Conservation (phyloP, 2,797 vertebrate species). For the Phoebastria nigripes region DNA sequence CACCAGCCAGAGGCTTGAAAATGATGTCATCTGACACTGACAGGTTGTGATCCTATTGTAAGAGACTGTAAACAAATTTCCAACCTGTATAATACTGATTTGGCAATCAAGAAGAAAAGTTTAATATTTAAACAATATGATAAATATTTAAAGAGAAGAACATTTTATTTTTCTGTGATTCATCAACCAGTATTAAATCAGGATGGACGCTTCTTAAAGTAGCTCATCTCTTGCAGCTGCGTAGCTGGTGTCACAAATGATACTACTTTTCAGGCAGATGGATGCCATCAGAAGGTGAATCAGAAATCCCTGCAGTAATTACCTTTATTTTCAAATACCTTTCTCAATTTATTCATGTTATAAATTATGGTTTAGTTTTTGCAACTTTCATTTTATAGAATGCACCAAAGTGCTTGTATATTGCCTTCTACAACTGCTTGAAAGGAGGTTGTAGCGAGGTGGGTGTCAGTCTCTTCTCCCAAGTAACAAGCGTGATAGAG, state of each 20-base stretch:
- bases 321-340: constrained; percentile 4
- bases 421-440: no score
- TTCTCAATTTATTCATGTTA: background rate
- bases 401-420: no score
- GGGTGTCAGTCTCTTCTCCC: no score
- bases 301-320: constrained; percentile 1
- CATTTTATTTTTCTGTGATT: background rate
- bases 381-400: background rate
- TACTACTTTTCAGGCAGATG: background rate
- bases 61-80: constrained; percentile 38
- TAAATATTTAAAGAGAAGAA: constrained; percentile 19
- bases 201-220: background rate
- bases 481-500: no score
- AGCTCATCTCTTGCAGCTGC: background rate
- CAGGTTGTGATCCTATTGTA: background rate
- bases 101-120: background rate
- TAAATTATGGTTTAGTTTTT: background rate
- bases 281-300: background rate
- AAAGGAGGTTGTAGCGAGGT: no score
- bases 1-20: constrained; percentile 12
- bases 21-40: background rate
- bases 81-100: background rate
- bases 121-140: constrained; percentile 26
- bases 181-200: background rate
- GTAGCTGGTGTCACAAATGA: background rate